Conservation (phyloP, 2,113 vertebrate genomes). For the Dromaius novaehollandiae region DNA sequence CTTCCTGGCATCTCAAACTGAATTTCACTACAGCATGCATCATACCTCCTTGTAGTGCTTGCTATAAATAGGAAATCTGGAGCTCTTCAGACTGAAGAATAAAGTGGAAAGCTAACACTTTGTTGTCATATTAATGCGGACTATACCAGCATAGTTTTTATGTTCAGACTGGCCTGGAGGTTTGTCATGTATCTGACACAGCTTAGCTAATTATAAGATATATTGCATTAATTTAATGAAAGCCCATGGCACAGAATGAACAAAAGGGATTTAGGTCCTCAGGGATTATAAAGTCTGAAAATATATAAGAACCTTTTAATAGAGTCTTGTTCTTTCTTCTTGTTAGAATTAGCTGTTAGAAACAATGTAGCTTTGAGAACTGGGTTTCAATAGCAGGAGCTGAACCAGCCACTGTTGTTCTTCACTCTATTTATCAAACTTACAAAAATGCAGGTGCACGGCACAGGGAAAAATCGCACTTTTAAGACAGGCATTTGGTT, state of each 20-base stretch:
- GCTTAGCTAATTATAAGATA: constrained; percentile 30
- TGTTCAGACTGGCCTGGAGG: not conserved
- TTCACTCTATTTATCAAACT: not conserved
- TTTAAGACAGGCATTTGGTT: not conserved
- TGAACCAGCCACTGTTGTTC: not conserved
- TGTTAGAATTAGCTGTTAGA: not conserved
- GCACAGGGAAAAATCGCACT: not conserved
- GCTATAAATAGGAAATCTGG: not conserved
- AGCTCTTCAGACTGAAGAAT: not conserved
- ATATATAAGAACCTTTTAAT: constrained; percentile 11
- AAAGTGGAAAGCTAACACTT: not conserved
- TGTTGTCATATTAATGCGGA: constrained; percentile 19
- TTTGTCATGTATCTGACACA: constrained; percentile 6
- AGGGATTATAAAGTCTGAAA: constrained; percentile 1
- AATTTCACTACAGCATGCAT: not conserved
- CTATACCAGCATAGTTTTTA: not conserved
- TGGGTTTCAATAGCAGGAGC: not conserved
- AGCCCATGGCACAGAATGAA: not conserved
- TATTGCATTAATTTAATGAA: not conserved
- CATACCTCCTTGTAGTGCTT: not conserved
- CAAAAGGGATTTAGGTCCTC: constrained; percentile 14
- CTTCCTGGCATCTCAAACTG: not conserved
- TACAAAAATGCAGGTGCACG: not conserved
- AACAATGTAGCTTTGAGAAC: not conserved
- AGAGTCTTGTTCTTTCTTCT: constrained; percentile 1